phyloP scores from a whole-genome alignment of 2,797 vertebrate species.

The Pangasius krempfi region DNA sequence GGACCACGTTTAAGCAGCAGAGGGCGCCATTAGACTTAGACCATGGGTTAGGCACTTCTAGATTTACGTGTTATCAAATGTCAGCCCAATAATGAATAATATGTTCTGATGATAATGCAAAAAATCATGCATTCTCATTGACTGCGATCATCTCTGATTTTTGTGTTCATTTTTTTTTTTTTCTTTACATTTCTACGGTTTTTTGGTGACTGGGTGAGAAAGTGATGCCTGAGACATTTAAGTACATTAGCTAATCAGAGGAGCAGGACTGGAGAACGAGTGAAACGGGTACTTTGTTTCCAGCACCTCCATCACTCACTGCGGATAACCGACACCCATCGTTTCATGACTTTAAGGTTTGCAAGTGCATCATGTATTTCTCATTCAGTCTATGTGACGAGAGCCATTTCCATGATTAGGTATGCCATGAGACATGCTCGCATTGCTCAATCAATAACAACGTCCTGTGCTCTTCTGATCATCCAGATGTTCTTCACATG shows the following conservation, averaged over 20 bases:
- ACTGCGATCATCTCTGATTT: neutral
- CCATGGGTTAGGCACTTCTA: constrained; percentile 51
- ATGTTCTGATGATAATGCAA: constrained; percentile 3
- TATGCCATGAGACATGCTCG: neutral
- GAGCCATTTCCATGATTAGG: neutral
- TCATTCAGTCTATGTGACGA: neutral
- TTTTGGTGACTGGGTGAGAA: constrained; percentile 39
- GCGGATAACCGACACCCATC: constrained; percentile 7
- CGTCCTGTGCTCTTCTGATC: constrained; percentile 27
- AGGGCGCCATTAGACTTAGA: constrained; percentile 49
- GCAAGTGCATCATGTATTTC: constrained; percentile 35
- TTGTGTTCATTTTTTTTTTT: neutral
- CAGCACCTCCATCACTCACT: constrained; percentile 24
- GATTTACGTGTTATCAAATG: neutral
- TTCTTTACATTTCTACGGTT: neutral
- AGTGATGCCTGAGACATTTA: constrained; percentile 30
- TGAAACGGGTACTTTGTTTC: constrained; percentile 21
- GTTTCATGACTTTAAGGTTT: constrained; percentile 31
- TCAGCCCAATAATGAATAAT: neutral
- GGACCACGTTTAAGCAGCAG: constrained; percentile 44
- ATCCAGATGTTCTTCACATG: constrained; percentile 27
- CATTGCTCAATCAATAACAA: neutral
- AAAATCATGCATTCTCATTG: neutral
- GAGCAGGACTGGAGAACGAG: constrained; percentile 8
- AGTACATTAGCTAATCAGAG: constrained; percentile 16